phyloP scores from a whole-genome alignment of 2,888 invertebrate genomes.

The Drosophila subsilvestris region DNA sequence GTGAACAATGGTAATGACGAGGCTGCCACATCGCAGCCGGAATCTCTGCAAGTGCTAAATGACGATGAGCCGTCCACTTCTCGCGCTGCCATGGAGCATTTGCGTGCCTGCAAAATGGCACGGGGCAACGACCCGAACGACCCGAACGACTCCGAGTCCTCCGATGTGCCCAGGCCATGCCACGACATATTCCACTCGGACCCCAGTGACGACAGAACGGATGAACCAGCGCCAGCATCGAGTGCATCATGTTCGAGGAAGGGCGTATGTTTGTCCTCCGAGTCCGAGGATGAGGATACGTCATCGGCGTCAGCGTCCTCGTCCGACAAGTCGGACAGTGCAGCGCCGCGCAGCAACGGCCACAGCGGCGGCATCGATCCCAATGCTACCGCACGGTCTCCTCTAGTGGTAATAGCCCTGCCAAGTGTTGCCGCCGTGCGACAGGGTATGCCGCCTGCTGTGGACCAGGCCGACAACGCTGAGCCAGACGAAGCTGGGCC shows the following conservation, averaged over 20 bases:
- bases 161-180: slow-evolving; percentile 22
- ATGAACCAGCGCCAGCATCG: slow-evolving; percentile 8
- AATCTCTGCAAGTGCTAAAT: slow-evolving; percentile 47
- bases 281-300: slow-evolving; percentile 63
- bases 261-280: slow-evolving; percentile 35
- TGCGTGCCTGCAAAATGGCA: slow-evolving; percentile 55
- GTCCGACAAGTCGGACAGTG: slow-evolving; percentile 57
- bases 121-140: slow-evolving; percentile 37
- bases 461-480: slow-evolving; percentile 25
- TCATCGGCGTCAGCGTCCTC: slow-evolving; percentile 61
- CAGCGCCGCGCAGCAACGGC: slow-evolving; percentile 22
- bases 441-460: slow-evolving; percentile 30
- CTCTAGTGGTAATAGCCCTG: slow-evolving; percentile 57
- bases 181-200: slow-evolving; percentile 34
- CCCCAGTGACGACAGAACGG: slow-evolving; percentile 50
- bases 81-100: slow-evolving; percentile 64
- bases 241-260: slow-evolving; percentile 5
- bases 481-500: slow-evolving; percentile 40
- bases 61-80: slow-evolving; percentile 69
- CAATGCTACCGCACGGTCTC: slow-evolving; percentile 29
- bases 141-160: background rate
- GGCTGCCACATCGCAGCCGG: slow-evolving; percentile 15
- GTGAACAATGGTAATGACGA: slow-evolving; percentile 49
- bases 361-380: slow-evolving; percentile 21
- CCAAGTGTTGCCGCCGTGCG: slow-evolving; percentile 37